These are phyloP conservation scores for Mayetiola destructor DNA, from an alignment of 2,888 invertebrate species.

Conservation along the genomic window DNA sequence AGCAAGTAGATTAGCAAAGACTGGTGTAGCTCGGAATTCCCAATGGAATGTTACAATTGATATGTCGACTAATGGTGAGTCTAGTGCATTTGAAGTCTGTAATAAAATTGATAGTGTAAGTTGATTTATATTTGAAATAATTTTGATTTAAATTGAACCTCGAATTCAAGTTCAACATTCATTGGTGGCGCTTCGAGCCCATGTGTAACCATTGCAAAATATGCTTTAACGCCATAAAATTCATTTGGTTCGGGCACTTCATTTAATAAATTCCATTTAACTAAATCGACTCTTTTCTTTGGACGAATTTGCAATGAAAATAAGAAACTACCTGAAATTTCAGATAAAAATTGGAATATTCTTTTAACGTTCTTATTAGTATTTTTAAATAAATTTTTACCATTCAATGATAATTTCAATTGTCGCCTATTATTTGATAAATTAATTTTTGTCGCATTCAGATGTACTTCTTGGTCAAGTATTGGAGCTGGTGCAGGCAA, in stretches of 20 bases:
- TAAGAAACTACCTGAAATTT: conserved; percentile 15
- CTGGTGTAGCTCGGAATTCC: conserved; percentile 26
- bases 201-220: conserved; percentile 26
- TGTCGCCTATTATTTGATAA: conserved; percentile 12
- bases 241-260: conserved; percentile 23
- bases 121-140: neutral
- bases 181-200: conserved; percentile 25
- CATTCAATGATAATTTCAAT: conserved; percentile 22
- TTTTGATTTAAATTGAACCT: conserved; percentile 19
- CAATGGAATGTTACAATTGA: conserved; percentile 26
- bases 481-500: conserved; percentile 25
- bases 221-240: conserved; percentile 23
- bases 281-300: conserved; percentile 22
- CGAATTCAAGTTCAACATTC: conserved; percentile 24
- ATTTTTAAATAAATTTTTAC: conserved; percentile 18
- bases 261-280: conserved; percentile 23
- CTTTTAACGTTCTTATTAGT: neutral
- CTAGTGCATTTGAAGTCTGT: conserved; percentile 18
- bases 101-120: neutral
- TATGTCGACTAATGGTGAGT: conserved; percentile 25
- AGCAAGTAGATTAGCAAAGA: conserved; percentile 25
- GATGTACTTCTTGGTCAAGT: conserved; percentile 21
- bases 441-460: neutral
- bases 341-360: neutral
- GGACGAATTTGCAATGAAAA: conserved; percentile 25